Evolutionary conservation across 2,113 vertebrate genomes (phyloP).

Genomic region (Brevimyrus niger): DNA sequence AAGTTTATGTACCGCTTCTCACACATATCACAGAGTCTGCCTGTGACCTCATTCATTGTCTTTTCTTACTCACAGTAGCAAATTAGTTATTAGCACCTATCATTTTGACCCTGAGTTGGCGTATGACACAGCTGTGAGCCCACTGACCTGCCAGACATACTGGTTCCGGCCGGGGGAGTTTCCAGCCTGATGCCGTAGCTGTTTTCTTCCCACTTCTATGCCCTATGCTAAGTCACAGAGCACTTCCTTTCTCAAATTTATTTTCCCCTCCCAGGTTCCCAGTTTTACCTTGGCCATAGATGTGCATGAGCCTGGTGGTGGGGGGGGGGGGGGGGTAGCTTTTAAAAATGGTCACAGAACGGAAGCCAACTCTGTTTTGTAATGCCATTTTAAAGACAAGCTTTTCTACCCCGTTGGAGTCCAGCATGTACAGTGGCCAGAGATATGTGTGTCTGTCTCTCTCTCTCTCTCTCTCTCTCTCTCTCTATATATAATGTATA

Average conservation of each 20-base stretch:
- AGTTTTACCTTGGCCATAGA: neutral
- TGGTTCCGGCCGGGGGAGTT: neutral
- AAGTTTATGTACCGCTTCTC: neutral
- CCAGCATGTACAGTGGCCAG: neutral
- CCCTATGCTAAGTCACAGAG: neutral
- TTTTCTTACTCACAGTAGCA: neutral
- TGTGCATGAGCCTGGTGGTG: neutral
- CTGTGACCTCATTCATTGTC: neutral
- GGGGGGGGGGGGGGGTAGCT: neutral
- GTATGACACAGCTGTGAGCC: neutral
- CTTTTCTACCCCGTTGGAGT: neutral
- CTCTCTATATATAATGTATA: neutral
- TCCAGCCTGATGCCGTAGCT: neutral
- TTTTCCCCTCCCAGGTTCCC: neutral
- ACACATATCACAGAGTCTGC: neutral
- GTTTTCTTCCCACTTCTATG: neutral
- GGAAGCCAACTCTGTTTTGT: neutral
- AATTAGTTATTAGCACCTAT: neutral
- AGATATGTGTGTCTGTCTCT: neutral
- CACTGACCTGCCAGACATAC: neutral
- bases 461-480: too few relatives aligned
- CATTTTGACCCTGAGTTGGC: neutral
- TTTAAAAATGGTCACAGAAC: neutral
- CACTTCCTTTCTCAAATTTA: neutral
- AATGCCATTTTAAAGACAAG: neutral